phyloP scores from a whole-genome alignment of 2,888 invertebrate species.

The Alsophila aescularia region DNA sequence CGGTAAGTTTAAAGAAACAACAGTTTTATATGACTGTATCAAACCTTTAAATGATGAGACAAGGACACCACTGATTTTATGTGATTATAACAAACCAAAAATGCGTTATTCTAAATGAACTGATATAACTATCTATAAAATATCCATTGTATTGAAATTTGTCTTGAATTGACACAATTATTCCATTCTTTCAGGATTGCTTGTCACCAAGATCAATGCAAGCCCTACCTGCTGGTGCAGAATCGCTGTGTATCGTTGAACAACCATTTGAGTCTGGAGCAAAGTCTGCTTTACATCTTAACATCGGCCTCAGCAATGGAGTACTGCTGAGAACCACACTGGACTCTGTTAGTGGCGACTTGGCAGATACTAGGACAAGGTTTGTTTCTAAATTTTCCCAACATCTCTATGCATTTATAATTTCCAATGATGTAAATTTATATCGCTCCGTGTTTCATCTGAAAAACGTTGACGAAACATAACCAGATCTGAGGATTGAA shows the following conservation, averaged over 20 bases:
- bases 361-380: conserved; percentile 98
- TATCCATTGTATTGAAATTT: not conserved
- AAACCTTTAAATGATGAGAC: conserved; percentile 67
- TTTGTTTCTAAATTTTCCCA: conserved; percentile 34
- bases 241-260: conserved; percentile 98
- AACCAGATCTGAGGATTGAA: conserved; percentile 75
- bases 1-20: conserved; percentile 76
- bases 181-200: conserved; percentile 88
- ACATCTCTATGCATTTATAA: not conserved
- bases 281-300: conserved; percentile 92
- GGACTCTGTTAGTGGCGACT: conserved; percentile 97
- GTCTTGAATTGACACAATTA: not conserved
- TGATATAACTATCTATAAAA: conserved; percentile 48
- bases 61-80: conserved; percentile 82
- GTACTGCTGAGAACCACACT: conserved; percentile 96
- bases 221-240: conserved; percentile 97
- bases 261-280: conserved; percentile 88
- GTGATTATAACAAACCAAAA: conserved; percentile 77
- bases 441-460: conserved; percentile 86
- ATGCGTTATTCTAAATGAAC: conserved; percentile 79
- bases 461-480: conserved; percentile 83
- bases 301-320: conserved; percentile 99
- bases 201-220: conserved; percentile 98
- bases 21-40: not conserved
- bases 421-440: conserved; percentile 70